Evolutionary conservation across 2,888 invertebrate species (phyloP).

Genomic region (Philonicus albiceps): DNA sequence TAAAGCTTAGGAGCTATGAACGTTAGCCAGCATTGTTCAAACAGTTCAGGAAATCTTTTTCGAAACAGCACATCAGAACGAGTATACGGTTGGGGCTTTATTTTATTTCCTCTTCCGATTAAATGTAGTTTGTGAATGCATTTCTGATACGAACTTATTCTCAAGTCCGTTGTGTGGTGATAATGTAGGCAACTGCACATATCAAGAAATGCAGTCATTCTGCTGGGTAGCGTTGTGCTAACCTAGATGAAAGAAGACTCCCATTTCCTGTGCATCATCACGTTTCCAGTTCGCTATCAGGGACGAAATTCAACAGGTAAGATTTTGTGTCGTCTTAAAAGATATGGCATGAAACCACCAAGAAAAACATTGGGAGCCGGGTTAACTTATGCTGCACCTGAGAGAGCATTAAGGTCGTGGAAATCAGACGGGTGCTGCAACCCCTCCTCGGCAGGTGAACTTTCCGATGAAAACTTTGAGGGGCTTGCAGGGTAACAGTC

Average conservation of each 20-base stretch:
- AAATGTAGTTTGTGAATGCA: not conserved
- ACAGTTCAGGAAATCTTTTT: not conserved
- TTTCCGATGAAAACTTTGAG: not conserved
- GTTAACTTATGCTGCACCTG: not conserved
- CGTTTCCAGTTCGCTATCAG: not conserved
- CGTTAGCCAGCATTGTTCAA: not conserved
- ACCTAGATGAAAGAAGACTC: not conserved
- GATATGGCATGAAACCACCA: not conserved
- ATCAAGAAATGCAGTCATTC: not conserved
- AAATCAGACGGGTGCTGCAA: not conserved
- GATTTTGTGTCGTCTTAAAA: not conserved
- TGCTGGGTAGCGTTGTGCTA: no score
- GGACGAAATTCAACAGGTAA: not conserved
- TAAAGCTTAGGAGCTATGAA: not conserved
- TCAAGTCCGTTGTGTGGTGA: not conserved
- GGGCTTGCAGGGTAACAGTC: not conserved
- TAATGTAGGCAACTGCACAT: not conserved
- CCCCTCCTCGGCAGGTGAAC: not conserved
- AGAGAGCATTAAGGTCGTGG: not conserved
- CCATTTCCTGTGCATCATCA: not conserved
- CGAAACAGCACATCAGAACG: not conserved
- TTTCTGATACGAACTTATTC: not conserved
- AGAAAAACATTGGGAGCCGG: not conserved
- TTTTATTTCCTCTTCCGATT: not conserved
- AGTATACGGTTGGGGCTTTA: not conserved